Percentiles rank a stretch among this genome's conserved stretches.
Conservation (phyloP, 2,113 vertebrate species). For the Arizona elegans region DNA sequence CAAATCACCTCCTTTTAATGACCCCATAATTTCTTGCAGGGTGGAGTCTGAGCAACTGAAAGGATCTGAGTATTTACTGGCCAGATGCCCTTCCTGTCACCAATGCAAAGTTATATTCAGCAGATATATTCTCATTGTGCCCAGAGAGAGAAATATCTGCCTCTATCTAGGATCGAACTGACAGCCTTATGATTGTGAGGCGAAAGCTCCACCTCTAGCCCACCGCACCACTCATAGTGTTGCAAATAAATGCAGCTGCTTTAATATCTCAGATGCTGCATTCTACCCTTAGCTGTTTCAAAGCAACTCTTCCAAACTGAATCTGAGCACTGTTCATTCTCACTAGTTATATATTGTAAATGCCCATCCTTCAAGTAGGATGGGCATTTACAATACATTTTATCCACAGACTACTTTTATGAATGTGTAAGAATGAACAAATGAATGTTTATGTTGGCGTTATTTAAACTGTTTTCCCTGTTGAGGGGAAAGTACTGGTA, state of each 20-base stretch:
- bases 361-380: background rate
- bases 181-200: too few relatives aligned
- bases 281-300: background rate
- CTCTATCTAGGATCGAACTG: too few relatives aligned
- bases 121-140: too few relatives aligned
- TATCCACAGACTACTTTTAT: background rate
- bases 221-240: too few relatives aligned
- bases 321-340: background rate
- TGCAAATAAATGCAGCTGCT: background rate
- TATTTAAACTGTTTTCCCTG: background rate
- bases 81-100: too few relatives aligned
- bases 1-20: background rate
- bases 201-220: too few relatives aligned
- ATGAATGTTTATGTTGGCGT: background rate
- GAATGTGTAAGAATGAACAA: background rate
- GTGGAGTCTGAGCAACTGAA: too few relatives aligned
- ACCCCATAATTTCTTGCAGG: too few relatives aligned
- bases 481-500: background rate
- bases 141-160: too few relatives aligned
- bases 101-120: too few relatives aligned
- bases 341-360: background rate
- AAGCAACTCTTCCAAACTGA: background rate
- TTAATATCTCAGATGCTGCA: background rate
- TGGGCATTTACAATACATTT: background rate
- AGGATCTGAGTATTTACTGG: too few relatives aligned